phyloP scores from a whole-genome alignment of 2,113 vertebrate genomes.

The Sminthopsis crassicaudata region DNA sequence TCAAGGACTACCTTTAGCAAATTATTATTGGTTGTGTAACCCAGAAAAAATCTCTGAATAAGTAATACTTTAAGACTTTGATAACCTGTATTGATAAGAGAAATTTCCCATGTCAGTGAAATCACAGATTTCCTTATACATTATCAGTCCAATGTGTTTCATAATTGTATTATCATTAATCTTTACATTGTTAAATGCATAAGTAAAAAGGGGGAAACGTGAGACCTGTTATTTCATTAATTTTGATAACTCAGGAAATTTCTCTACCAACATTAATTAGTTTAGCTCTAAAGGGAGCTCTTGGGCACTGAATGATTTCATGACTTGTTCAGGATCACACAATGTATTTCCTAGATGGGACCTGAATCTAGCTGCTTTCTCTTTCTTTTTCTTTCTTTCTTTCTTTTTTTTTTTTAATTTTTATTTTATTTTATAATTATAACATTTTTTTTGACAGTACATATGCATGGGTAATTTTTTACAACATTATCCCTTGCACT shows the following conservation, averaged over 20 bases:
- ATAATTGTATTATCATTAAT: neutral
- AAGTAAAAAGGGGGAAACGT: neutral
- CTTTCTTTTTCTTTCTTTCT: neutral
- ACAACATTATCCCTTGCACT: too few species aligned
- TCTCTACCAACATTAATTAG: neutral
- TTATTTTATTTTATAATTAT: too few species aligned
- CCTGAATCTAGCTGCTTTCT: neutral
- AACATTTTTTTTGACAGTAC: too few species aligned
- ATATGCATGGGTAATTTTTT: too few species aligned
- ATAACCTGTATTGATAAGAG: neutral
- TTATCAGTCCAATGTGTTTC: neutral
- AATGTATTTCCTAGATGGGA: neutral
- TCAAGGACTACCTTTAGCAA: neutral
- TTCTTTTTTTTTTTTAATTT: too few species aligned
- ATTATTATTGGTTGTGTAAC: neutral
- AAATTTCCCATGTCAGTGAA: neutral
- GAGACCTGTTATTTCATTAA: neutral
- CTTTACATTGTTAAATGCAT: neutral
- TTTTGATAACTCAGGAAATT: neutral
- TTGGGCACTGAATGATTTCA: neutral
- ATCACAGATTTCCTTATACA: neutral
- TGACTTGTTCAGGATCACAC: neutral
- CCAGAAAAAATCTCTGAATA: neutral
- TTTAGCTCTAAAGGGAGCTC: neutral
- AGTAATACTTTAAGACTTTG: neutral